Conservation (phyloP, 64 coral and sea anemone species). For the Pocillopora verrucosa region DNA sequence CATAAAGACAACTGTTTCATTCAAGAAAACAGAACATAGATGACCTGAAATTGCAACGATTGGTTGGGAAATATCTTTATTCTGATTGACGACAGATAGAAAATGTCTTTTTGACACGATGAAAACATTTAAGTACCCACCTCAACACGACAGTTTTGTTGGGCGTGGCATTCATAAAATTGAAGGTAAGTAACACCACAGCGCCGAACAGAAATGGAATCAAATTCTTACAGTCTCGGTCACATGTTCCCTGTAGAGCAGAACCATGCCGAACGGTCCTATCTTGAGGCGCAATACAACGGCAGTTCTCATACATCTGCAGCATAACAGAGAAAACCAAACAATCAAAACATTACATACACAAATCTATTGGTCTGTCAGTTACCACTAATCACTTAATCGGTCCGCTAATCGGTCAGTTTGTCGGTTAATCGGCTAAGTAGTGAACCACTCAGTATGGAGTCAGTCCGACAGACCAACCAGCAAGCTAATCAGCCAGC, state of each 20-base stretch:
- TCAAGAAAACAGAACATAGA: too few species aligned
- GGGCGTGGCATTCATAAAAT: slow-evolving; percentile 95
- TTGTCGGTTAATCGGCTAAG: too few species aligned
- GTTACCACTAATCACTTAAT: too few species aligned
- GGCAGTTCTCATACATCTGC: slow-evolving; percentile 67
- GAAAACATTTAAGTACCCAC: slow-evolving; percentile 22
- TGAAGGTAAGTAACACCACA: slow-evolving; percentile 80
- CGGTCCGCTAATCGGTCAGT: too few species aligned
- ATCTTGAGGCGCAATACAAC: slow-evolving; percentile 54
- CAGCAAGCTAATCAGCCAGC: too few species aligned
- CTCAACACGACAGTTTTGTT: slow-evolving; percentile 98
- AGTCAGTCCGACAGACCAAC: too few species aligned
- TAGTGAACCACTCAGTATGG: too few species aligned
- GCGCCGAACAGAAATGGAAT: slow-evolving; percentile 93
- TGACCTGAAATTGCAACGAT: too few species aligned
- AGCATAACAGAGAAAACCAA: neutral
- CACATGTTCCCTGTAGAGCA: slow-evolving; percentile 81
- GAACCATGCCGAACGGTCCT: slow-evolving; percentile 29
- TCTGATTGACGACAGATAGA: too few species aligned
- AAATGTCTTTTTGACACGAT: neutral
- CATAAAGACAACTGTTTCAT: too few species aligned
- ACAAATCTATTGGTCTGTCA: neutral
- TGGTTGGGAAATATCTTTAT: too few species aligned
- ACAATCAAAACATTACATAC: neutral
- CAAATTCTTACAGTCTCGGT: slow-evolving; percentile 94